phyloP scores from a whole-genome alignment of 2,797 vertebrate genomes.

The Lateolabrax maculatus region DNA sequence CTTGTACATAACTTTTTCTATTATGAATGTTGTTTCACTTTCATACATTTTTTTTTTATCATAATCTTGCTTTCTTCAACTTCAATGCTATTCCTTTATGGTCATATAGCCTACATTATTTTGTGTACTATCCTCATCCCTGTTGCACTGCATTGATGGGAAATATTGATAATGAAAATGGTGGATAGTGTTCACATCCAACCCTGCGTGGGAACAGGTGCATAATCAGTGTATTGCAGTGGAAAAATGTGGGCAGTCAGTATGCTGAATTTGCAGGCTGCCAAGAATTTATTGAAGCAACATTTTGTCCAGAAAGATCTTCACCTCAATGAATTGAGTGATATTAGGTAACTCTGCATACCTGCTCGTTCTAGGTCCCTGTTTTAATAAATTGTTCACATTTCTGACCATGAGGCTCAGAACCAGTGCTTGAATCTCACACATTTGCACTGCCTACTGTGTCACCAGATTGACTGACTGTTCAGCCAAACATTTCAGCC shows the following conservation, averaged over 20 bases:
- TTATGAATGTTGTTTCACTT: background rate
- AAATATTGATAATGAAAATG: background rate
- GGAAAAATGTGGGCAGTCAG: background rate
- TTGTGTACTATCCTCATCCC: background rate
- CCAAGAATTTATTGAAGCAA: background rate
- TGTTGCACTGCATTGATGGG: background rate
- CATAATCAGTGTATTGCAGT: background rate
- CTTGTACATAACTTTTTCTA: background rate
- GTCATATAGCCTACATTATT: background rate
- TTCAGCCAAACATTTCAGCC: conserved; percentile 3
- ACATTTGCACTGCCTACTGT: background rate
- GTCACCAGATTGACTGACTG: background rate
- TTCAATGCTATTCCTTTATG: no score
- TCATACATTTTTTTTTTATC: background rate
- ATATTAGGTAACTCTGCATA: background rate
- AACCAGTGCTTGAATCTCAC: background rate
- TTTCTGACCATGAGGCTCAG: background rate
- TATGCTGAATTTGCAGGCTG: background rate
- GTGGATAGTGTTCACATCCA: background rate
- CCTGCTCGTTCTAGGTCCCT: background rate
- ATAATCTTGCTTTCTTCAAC: background rate
- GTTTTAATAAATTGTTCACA: background rate
- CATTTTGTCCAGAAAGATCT: background rate
- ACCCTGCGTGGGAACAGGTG: background rate
- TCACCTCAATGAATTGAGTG: background rate